phyloP scores from a whole-genome alignment of 2,113 vertebrate genomes.

The Coracopsis vasa region DNA sequence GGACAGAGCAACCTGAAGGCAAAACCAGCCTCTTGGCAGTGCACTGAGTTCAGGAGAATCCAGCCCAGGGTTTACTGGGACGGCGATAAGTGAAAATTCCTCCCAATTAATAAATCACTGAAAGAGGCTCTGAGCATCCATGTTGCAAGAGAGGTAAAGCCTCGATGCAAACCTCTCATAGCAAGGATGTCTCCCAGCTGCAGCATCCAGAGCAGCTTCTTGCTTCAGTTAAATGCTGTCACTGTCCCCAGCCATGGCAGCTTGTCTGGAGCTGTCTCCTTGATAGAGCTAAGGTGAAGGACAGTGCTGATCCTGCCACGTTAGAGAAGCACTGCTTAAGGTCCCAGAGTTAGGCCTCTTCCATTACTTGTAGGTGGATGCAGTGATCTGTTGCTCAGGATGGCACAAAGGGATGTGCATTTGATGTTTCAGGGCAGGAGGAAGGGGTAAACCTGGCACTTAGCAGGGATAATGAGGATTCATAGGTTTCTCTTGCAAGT shows the following conservation, averaged over 20 bases:
- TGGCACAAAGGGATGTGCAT: neutral
- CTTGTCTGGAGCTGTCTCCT: neutral
- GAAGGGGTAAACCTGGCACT: neutral
- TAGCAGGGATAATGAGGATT: neutral
- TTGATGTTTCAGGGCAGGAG: neutral
- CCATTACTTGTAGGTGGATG: neutral
- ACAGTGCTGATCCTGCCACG: neutral
- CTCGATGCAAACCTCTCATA: fast-evolving
- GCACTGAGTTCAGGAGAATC: neutral
- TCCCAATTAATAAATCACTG: neutral
- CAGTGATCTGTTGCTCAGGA: neutral
- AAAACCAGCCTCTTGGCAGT: neutral
- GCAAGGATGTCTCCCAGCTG: neutral
- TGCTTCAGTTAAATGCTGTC: neutral
- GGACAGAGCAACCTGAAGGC: neutral
- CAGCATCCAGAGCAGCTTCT: neutral
- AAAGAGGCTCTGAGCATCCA: neutral
- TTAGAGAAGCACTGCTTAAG: fast-evolving
- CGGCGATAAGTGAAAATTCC: neutral
- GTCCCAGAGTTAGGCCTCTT: neutral
- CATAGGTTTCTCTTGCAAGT: neutral
- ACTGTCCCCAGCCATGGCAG: neutral
- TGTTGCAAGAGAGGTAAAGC: neutral
- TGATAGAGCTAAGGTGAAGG: neutral
- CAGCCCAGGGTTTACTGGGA: neutral